Evolutionary conservation across 2,888 invertebrate species (phyloP).

Genomic region (Melipona bicolor): DNA sequence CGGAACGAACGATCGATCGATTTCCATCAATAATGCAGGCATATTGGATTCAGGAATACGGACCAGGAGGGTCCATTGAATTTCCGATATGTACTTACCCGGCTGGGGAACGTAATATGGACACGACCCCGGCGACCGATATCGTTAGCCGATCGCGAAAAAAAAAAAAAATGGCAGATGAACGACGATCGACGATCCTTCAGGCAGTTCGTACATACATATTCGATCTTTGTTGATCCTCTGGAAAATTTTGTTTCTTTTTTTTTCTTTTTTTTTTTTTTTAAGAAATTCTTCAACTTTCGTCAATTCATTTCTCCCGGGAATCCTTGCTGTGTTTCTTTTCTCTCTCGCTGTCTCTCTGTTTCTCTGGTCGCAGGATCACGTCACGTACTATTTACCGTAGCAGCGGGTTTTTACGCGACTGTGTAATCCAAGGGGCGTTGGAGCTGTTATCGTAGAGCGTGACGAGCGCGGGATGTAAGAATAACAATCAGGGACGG

Average conservation of each 20-base stretch:
- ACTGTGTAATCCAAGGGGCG: conserved; percentile 46
- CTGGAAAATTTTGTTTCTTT: background rate
- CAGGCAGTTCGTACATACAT: background rate
- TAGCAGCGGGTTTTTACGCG: conserved; percentile 17
- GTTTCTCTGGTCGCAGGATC: conserved; percentile 15
- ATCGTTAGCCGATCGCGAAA: conserved; percentile 29
- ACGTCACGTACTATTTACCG: conserved; percentile 54
- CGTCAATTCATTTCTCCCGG: conserved; percentile 31
- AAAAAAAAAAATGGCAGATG: conserved; percentile 5
- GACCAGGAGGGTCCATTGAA: conserved; percentile 54
- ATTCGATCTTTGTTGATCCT: background rate
- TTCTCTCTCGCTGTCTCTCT: background rate
- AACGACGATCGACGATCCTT: background rate
- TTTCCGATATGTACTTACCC: conserved; percentile 61
- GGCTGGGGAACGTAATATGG: conserved; percentile 46
- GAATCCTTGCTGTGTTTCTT: background rate
- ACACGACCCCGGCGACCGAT: conserved; percentile 25
- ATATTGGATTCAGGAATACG: conserved; percentile 78
- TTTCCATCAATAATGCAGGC: conserved; percentile 75
- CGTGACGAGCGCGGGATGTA: conserved; percentile 45
- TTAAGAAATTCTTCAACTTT: conserved; percentile 19
- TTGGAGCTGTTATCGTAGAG: conserved; percentile 50
- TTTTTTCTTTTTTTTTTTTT: background rate
- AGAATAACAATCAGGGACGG: conserved; percentile 55
- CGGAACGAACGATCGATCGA: conserved; percentile 56